Conservation (phyloP, 2,888 invertebrate species). For the Proisotoma minuta region DNA sequence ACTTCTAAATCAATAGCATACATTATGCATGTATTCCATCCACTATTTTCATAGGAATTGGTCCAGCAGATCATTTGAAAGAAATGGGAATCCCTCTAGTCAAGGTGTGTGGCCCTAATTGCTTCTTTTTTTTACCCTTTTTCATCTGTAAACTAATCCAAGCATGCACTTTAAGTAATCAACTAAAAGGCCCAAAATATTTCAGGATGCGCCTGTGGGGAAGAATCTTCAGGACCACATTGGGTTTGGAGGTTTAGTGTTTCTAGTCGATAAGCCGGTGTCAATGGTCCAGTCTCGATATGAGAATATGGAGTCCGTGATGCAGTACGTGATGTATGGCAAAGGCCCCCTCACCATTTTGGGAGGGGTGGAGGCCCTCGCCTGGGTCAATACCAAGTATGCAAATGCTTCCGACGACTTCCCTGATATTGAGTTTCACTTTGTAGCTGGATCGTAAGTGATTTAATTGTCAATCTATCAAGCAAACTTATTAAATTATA, state of each 20-base stretch:
- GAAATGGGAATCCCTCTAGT: constrained; percentile 69
- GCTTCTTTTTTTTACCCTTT: background rate
- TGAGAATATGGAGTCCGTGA: constrained; percentile 75
- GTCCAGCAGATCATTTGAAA: constrained; percentile 67
- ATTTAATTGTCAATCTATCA: background rate
- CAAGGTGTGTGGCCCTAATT: too few species aligned
- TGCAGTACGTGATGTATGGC: constrained; percentile 78
- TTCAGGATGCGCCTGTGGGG: constrained; percentile 73
- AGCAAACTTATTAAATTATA: background rate
- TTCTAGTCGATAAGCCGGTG: constrained; percentile 70
- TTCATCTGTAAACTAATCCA: background rate
- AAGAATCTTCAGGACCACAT: constrained; percentile 85
- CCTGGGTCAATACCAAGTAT: constrained; percentile 77
- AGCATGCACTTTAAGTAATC: background rate
- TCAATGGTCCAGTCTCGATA: constrained; percentile 74
- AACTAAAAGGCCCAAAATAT: background rate
- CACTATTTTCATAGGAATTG: too few species aligned
- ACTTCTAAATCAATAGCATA: too few species aligned
- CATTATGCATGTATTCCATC: too few species aligned
- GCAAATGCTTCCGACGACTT: constrained; percentile 72
- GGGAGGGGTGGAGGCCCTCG: constrained; percentile 81
- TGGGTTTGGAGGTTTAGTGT: constrained; percentile 77
- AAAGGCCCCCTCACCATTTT: constrained; percentile 76
- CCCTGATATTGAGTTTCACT: constrained; percentile 88
- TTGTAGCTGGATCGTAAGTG: constrained; percentile 70